These are phyloP conservation scores for Phalacrocorax pelagicus DNA, from an alignment of 2,113 vertebrate genomes.

Conservation along the genomic window DNA sequence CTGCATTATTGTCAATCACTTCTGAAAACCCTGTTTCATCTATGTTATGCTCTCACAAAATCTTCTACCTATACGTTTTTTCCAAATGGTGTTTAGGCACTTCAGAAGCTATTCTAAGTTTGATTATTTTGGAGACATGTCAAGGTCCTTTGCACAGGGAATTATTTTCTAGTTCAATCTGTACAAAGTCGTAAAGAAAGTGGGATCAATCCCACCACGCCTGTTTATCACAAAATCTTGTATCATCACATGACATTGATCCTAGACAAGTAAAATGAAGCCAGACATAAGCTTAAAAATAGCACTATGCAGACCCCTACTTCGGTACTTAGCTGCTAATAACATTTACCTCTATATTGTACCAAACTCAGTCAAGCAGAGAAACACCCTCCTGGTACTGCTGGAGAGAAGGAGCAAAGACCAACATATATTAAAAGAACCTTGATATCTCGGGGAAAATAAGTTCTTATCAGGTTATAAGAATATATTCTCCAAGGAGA, in stretches of 20 bases:
- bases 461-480: neutral
- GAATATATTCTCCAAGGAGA: neutral
- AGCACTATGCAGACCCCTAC: neutral
- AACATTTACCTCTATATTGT: neutral
- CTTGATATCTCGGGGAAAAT: neutral
- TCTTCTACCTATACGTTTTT: neutral
- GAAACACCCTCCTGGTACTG: neutral
- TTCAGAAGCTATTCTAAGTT: conserved; percentile 7
- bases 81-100: neutral
- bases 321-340: neutral
- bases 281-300: neutral
- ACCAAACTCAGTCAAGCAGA: neutral
- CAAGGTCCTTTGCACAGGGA: neutral
- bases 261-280: neutral
- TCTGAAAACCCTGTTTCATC: conserved; percentile 3
- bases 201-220: neutral
- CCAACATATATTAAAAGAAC: neutral
- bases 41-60: neutral
- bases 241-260: neutral
- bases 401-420: neutral
- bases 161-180: neutral
- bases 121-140: neutral
- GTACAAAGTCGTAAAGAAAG: neutral
- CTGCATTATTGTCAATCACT: neutral
- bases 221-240: neutral